Evolutionary conservation across 2,888 invertebrate genomes (phyloP), one percentile per base, ranked within the genome.

Genomic region (Lasioglossum malachurum): DNA sequence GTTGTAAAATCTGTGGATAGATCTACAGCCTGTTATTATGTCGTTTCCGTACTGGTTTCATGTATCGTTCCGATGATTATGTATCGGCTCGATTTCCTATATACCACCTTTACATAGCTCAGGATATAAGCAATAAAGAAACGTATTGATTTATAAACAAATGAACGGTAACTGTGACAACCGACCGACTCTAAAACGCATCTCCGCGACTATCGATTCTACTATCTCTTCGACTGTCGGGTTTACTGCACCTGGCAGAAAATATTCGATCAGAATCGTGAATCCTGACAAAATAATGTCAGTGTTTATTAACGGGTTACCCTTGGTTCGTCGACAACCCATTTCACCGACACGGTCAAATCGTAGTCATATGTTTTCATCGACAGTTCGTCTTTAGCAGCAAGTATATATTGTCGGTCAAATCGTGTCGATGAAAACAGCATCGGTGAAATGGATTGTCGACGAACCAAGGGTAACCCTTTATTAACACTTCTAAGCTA

Each of bases 71-170:
- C 60, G 8, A 27, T 4, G 27, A 60, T 60, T 60, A 60, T 27
- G 14, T 27, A 31, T 31, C 60, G 60, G 16, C 27, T 31, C 7
- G 7, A 8, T 8, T 19, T 64, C 64, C 16, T 64, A 31, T 31
- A 64, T 19, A 31, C 19, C 64, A 19, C 0, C 31, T 64, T 31
- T 31, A 31, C 31, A 31, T 64, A 19, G 64, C 2, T 64, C 31
- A 3, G 19, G 19, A 19, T 31, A 16, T 19, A 31, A 64, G 19
- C 31, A 31, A 64, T 64, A 64, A 7, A 16, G 31, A 31, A 64
- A 64, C 31, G 64, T 64, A 64, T 64, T 31, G 64, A 64, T 64
- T 64, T 31, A 64, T 64, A 64, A 64, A 64, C 64, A 64, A 64
- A 64, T 31, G 64, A 2, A 19, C 12, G 31, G 64, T 64, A 64